Conservation (phyloP, 2,113 vertebrate genomes). For the Tachysurus fulvidraco region DNA sequence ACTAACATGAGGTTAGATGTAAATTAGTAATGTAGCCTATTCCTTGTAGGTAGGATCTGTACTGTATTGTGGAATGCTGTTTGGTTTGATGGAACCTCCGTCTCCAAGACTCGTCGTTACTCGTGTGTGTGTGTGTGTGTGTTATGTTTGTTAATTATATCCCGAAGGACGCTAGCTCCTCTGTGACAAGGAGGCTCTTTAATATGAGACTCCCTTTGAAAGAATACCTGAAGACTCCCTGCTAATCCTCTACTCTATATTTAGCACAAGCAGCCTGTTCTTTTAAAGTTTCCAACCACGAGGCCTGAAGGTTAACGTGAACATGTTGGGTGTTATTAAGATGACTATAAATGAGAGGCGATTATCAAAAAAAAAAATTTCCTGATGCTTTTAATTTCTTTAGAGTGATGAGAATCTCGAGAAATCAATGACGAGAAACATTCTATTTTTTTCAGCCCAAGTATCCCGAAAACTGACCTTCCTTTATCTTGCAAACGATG, state of each 20-base stretch:
- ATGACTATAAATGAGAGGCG: not conserved
- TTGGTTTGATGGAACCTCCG: not conserved
- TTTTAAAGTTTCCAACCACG: not conserved
- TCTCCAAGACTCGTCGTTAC: constrained; percentile 3
- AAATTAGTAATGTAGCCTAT: not conserved
- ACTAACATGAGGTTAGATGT: not conserved
- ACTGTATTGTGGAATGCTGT: not conserved
- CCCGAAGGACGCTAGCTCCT: not conserved
- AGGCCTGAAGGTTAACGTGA: not conserved
- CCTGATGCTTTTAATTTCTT: not conserved
- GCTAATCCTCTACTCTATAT: constrained; percentile 1
- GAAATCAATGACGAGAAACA: too few species aligned
- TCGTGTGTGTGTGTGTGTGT: not conserved
- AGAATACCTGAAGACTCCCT: not conserved
- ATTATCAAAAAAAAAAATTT: too few species aligned
- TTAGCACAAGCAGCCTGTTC: not conserved
- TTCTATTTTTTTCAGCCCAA: constrained; percentile 79
- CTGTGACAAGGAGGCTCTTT: not conserved
- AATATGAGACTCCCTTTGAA: constrained; percentile 10
- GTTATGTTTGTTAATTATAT: constrained; percentile 11
- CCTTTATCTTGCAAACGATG: constrained; percentile 97
- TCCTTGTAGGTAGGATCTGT: not conserved
- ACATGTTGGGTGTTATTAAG: not conserved
- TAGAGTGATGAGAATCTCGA: not conserved
- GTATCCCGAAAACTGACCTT: constrained; percentile 95